phyloP scores from a whole-genome alignment of 2,113 vertebrate species.

The Eurystomus gularis region DNA sequence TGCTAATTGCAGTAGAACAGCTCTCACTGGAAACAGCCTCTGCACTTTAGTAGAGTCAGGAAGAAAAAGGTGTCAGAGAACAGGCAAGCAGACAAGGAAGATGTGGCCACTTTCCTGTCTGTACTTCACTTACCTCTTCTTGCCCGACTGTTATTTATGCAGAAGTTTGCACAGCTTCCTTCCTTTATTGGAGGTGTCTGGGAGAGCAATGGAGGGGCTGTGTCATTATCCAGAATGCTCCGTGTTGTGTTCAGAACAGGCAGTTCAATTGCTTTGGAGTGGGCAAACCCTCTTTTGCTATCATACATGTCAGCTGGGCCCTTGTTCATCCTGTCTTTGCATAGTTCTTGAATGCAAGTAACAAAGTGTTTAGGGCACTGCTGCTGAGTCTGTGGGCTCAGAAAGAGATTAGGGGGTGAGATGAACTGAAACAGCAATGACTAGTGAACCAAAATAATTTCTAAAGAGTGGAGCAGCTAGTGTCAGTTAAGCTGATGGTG shows the following conservation, averaged over 20 bases:
- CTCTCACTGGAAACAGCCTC: background rate
- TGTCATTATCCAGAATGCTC: background rate
- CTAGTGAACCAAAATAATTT: background rate
- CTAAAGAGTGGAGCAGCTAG: background rate
- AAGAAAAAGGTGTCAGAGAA: background rate
- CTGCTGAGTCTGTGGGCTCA: background rate
- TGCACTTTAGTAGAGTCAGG: background rate
- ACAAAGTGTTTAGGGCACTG: background rate
- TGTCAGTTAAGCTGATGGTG: background rate
- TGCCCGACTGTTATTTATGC: background rate
- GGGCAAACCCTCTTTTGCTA: background rate
- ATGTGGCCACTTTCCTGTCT: background rate
- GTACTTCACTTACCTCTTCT: background rate
- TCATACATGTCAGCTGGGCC: accelerated
- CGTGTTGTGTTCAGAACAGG: background rate
- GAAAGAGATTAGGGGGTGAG: background rate
- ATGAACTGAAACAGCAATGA: background rate
- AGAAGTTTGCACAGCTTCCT: background rate
- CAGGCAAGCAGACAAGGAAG: background rate
- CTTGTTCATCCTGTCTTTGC: background rate
- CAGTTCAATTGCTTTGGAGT: background rate
- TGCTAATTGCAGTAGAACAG: background rate
- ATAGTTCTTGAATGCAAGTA: background rate
- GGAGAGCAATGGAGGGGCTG: background rate
- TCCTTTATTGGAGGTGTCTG: background rate